A percentile compares a stretch with the other conserved stretches of the same genome.
These are phyloP conservation scores for Chromis chromis DNA, from an alignment of 2,797 vertebrate genomes.

Conservation along the genomic window DNA sequence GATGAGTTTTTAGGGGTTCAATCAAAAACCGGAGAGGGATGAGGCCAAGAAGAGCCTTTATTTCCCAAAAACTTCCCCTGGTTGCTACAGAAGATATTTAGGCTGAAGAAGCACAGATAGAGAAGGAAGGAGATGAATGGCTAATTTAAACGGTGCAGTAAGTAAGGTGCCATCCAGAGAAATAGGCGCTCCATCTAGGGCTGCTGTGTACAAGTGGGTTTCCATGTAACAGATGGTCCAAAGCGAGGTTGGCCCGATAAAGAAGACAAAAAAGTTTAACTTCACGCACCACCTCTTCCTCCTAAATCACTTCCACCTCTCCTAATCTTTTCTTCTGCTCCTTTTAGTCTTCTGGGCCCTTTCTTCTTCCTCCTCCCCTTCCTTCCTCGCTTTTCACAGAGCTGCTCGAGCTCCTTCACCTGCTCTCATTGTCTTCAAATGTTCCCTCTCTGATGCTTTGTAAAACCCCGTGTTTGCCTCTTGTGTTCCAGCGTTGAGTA, in stretches of 20 bases:
- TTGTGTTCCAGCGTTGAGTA: conserved; percentile 51
- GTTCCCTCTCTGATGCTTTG: conserved; percentile 26
- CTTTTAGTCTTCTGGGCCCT: neutral
- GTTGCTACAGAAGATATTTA: neutral
- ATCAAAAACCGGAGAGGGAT: neutral
- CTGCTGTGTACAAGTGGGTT: conserved; percentile 34
- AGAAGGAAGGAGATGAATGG: conserved; percentile 1
- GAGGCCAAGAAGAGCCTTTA: neutral
- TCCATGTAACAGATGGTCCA: conserved; percentile 42
- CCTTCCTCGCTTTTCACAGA: neutral
- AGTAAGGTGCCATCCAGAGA: conserved; percentile 33
- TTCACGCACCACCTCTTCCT: conserved; percentile 5
- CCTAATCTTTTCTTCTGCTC: conserved; percentile 1
- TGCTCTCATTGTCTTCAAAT: conserved; percentile 38
- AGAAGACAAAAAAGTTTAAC: conserved; percentile 35
- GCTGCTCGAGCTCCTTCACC: conserved; percentile 24
- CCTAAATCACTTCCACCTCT: conserved; percentile 35
- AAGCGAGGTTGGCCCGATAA: conserved; percentile 38
- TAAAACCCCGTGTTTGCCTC: conserved; percentile 18
- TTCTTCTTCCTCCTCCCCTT: neutral
- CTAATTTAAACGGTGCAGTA: conserved; percentile 25
- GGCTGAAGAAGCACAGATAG: neutral
- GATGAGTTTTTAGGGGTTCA: too few species aligned
- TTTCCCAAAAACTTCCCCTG: neutral
- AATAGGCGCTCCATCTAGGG: conserved; percentile 26